A percentile compares a stretch with the other conserved stretches of the same genome.
Evolutionary conservation across 2,888 invertebrate species (phyloP).

Genomic region (Halictus quadricinctus): DNA sequence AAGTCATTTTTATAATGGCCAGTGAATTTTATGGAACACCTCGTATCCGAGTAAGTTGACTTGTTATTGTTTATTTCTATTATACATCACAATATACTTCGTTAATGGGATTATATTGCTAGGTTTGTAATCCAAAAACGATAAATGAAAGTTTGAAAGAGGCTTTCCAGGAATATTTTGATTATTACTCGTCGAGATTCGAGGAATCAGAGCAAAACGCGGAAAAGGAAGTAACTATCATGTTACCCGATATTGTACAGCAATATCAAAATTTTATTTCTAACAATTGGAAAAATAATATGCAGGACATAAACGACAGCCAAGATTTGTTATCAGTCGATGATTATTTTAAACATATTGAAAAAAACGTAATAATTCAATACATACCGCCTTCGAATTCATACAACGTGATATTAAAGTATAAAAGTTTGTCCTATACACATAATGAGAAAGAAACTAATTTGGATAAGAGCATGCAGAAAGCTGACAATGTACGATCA

Average conservation of each 20-base stretch:
- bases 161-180: slow-evolving; percentile 69
- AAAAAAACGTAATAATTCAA: slow-evolving; percentile 37
- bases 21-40: slow-evolving; percentile 77
- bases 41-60: slow-evolving; percentile 67
- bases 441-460: slow-evolving; percentile 14
- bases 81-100: not conserved
- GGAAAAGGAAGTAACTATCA: slow-evolving; percentile 29
- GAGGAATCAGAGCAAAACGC: not conserved
- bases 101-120: slow-evolving; percentile 11
- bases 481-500: slow-evolving; percentile 75
- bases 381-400: slow-evolving; percentile 60
- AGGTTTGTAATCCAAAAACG: slow-evolving; percentile 74
- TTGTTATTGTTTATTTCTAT: not conserved
- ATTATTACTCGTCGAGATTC: slow-evolving; percentile 55
- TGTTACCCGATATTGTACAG: slow-evolving; percentile 72
- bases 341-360: slow-evolving; percentile 53
- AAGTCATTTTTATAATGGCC: slow-evolving; percentile 77
- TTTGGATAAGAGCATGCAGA: slow-evolving; percentile 34
- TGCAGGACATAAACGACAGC: not conserved
- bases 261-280: slow-evolving; percentile 70
- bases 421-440: slow-evolving; percentile 43
- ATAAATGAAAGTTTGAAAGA: slow-evolving; percentile 72
- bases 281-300: slow-evolving; percentile 43
- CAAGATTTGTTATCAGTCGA: slow-evolving; percentile 36
- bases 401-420: slow-evolving; percentile 71